phyloP scores from a whole-genome alignment of 92 coral and sea anemone species.

The Zoanthus gigantus region DNA sequence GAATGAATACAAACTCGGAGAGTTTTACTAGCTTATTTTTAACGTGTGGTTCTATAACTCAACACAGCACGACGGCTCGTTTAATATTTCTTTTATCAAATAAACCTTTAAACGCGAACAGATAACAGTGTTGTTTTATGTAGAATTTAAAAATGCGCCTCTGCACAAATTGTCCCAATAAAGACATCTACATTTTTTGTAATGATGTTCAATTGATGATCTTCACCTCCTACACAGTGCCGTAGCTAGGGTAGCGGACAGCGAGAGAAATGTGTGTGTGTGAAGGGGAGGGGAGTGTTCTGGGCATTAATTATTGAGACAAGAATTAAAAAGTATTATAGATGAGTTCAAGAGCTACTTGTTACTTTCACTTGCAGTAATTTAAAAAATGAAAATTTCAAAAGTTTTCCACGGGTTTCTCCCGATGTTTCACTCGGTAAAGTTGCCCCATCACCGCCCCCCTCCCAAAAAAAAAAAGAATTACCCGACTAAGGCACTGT shows the following conservation, averaged over 20 bases:
- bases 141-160: not conserved
- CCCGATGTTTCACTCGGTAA: not conserved
- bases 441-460: not conserved
- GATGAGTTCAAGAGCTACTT: not conserved
- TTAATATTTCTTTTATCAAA: conserved; percentile 22
- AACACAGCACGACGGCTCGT: conserved; percentile 27
- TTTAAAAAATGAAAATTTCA: not conserved
- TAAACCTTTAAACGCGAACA: conserved; percentile 24
- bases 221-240: conserved; percentile 25
- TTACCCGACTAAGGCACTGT: not conserved
- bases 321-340: not conserved
- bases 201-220: conserved; percentile 18
- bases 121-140: conserved; percentile 20
- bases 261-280: not conserved
- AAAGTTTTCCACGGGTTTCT: not conserved
- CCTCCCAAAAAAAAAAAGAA: no score
- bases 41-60: conserved; percentile 35
- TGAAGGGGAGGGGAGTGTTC: not conserved
- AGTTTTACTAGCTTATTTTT: conserved; percentile 33
- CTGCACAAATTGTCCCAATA: conserved; percentile 21
- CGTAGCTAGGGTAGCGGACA: not conserved
- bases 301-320: not conserved
- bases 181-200: conserved; percentile 4
- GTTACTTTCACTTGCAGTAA: not conserved
- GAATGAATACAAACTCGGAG: conserved; percentile 15